Conservation (phyloP, 2,888 invertebrate species). For the Megastigmus dorsalis region DNA sequence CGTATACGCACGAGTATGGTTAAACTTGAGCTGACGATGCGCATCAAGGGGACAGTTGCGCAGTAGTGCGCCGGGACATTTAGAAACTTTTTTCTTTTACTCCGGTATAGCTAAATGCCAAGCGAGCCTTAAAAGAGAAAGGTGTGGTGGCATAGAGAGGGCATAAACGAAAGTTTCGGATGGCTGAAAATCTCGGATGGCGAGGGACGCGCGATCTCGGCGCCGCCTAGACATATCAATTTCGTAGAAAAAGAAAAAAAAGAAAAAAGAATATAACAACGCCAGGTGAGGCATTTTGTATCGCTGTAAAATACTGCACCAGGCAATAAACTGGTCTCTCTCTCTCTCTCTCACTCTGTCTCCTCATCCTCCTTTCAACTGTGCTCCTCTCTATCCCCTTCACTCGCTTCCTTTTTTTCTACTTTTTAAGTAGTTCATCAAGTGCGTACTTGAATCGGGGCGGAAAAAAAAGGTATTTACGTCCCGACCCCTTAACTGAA, state of each 20-base stretch:
- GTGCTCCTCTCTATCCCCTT: too few species aligned
- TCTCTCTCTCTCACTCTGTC: neutral
- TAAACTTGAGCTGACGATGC: neutral
- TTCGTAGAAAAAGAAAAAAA: too few species aligned
- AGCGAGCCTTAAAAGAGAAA: too few species aligned
- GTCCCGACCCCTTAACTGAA: conserved; percentile 26
- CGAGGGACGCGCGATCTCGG: too few species aligned
- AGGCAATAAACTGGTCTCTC: conserved; percentile 20
- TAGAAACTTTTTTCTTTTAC: neutral
- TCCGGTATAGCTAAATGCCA: too few species aligned
- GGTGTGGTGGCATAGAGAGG: too few species aligned
- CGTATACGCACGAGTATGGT: neutral
- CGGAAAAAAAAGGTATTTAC: conserved; percentile 41
- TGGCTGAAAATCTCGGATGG: too few species aligned
- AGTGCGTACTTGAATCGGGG: conserved; percentile 21
- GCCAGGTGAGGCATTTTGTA: conserved; percentile 20
- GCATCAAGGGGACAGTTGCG: neutral
- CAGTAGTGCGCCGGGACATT: neutral
- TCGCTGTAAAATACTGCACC: conserved; percentile 22
- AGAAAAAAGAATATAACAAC: conserved; percentile 10
- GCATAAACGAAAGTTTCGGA: too few species aligned
- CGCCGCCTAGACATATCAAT: too few species aligned
- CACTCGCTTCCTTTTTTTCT: neutral
- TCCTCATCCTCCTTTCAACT: too few species aligned
- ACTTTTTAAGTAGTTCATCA: conserved; percentile 48